Evolutionary conservation across 2,888 invertebrate genomes (phyloP), one percentile per base, ranked within the genome.

Genomic region (Spodoptera exigua): DNA sequence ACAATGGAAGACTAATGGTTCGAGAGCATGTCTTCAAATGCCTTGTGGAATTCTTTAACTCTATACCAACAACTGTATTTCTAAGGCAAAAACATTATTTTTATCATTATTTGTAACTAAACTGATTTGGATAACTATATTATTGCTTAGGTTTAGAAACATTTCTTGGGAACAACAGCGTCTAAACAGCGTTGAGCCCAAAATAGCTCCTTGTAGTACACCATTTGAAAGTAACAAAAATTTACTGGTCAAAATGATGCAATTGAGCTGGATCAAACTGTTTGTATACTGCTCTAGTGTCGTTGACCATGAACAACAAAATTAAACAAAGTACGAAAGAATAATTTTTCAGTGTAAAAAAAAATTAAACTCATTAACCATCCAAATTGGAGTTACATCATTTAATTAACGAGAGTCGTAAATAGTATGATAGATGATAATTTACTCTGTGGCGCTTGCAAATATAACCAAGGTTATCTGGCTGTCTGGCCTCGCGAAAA

Each of bases 391-490:
- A 32, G 35, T 74, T 73, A 74, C 76, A 52, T 58, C 62, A 76
- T 46, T 45, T 58, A 61, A 63, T 74, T 69, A 76, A 76, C 55
- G 64, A 62, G 13, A 59, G 21, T 63, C 61, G 55, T 70, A 70
- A 70, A 73, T 55, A 59, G 51, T 56, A 52, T 63, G 47, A 73
- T 63, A 70, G 63, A 70, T 46, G 77, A 76, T 75, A 75, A 76
- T 76, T 69, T 47, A 34, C 52, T 45, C 48, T 11, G 43, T 57
- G 56, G 75, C 56, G 55, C 66, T 75, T 65, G 47, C 54, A 55
- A 69, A 72, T 47, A 52, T 40, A 53, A 12, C 75, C 87, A 85
- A 88, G 89, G 87, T 85, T 81, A 84, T 76, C 74, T 27, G 68
- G 63, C 63, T 46, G 71, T 70, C 74, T 76, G 76, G 67, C 56